These are phyloP conservation scores for Pitangus sulphuratus DNA, from an alignment of 2,797 vertebrate species.

Conservation along the genomic window DNA sequence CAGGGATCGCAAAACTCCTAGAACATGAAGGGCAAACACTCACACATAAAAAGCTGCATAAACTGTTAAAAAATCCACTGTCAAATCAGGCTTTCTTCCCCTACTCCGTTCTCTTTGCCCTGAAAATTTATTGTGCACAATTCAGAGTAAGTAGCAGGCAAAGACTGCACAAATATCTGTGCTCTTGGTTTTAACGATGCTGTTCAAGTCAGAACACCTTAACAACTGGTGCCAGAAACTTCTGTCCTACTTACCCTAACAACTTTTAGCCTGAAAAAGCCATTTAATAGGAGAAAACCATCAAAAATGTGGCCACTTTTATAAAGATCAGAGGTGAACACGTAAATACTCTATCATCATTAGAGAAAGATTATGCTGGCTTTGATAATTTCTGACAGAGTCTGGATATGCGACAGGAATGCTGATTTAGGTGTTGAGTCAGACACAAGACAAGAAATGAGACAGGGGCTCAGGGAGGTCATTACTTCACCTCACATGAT, in stretches of 20 bases:
- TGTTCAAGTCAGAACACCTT: neutral
- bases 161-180: neutral
- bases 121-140: neutral
- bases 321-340: slow-evolving; percentile 15
- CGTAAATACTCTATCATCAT: neutral
- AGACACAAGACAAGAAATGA: neutral
- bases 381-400: neutral
- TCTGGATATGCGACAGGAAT: neutral
- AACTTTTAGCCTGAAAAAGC: neutral
- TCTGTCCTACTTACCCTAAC: slow-evolving; percentile 36
- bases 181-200: neutral
- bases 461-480: neutral
- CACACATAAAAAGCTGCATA: neutral
- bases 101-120: neutral
- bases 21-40: neutral
- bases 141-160: neutral
- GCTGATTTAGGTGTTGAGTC: neutral
- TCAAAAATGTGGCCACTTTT: neutral
- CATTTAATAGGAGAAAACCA: slow-evolving; percentile 27
- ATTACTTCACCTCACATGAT: neutral
- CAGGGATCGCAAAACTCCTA: neutral
- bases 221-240: neutral
- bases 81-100: neutral
- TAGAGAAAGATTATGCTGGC: neutral
- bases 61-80: neutral